Evolutionary conservation across 2,888 invertebrate genomes (phyloP).

Genomic region (Ramazzottius varieornatus): DNA sequence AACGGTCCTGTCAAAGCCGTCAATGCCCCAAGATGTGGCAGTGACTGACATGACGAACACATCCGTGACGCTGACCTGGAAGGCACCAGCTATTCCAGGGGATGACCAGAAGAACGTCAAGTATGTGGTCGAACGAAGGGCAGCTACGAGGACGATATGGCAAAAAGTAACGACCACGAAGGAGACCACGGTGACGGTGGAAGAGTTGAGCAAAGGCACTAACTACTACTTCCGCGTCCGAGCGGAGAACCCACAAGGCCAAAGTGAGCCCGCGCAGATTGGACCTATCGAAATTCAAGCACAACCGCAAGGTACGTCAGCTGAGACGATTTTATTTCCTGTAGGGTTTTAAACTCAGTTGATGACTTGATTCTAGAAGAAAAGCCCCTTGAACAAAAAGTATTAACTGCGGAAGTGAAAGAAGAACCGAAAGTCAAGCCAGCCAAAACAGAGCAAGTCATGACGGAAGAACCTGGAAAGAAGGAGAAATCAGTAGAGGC

Average conservation of each 20-base stretch:
- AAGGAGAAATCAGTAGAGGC: neutral
- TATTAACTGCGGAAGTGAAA: neutral
- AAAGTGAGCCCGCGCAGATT: neutral
- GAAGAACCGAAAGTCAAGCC: neutral
- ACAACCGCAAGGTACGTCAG: neutral
- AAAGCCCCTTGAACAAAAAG: neutral
- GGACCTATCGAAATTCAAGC: neutral
- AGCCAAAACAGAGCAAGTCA: no score
- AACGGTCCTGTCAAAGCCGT: constrained; percentile 12
- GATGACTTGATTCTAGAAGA: no score
- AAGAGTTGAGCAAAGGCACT: neutral
- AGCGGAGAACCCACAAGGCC: neutral
- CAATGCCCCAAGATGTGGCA: constrained; percentile 5
- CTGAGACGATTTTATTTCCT: no score
- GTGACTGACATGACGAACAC: neutral
- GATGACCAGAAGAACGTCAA: constrained; percentile 7
- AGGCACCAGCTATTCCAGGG: constrained; percentile 3
- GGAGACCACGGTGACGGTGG: neutral
- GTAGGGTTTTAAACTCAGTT: no score
- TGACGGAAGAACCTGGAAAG: no score
- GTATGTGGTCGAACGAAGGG: neutral
- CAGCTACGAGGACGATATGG: neutral
- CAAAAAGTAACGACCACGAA: neutral
- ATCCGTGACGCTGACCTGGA: constrained; percentile 6
- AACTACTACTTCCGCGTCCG: neutral